Evolutionary conservation across 2,797 vertebrate genomes (phyloP).

Genomic region (Aselliscus stoliczkanus): DNA sequence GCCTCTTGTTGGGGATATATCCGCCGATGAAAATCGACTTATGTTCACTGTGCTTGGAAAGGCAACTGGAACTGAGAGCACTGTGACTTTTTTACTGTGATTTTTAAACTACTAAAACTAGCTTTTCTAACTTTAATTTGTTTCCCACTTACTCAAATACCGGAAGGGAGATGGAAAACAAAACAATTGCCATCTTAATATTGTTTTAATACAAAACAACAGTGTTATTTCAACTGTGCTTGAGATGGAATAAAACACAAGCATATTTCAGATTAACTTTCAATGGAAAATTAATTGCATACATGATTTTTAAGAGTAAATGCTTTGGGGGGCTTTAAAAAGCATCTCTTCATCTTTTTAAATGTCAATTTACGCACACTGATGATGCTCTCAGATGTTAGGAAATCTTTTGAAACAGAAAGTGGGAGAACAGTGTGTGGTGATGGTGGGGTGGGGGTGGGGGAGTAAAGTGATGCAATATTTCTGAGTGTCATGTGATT

Average conservation of each 20-base stretch:
- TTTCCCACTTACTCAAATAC: neutral
- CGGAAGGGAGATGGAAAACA: neutral
- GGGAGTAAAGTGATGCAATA: conserved; percentile 68
- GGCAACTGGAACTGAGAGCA: neutral
- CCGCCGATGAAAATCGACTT: neutral
- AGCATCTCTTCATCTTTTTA: conserved; percentile 62
- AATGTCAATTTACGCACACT: conserved; percentile 76
- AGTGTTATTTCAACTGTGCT: neutral
- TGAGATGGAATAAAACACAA: neutral
- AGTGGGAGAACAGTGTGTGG: neutral
- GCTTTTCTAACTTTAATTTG: neutral
- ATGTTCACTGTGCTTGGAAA: neutral
- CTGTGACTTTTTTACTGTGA: neutral
- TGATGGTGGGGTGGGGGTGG: neutral
- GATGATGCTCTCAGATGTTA: conserved; percentile 77
- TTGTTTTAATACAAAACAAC: neutral
- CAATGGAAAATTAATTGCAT: neutral
- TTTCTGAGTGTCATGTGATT: conserved; percentile 73
- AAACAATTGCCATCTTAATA: neutral
- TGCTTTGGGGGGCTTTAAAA: neutral
- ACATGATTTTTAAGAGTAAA: conserved; percentile 59
- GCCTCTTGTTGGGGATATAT: neutral
- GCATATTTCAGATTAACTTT: neutral
- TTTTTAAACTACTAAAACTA: conserved; percentile 1
- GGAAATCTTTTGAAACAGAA: conserved; percentile 77